Conservation (phyloP, 2,113 vertebrate genomes). For the Axis porcinus region DNA sequence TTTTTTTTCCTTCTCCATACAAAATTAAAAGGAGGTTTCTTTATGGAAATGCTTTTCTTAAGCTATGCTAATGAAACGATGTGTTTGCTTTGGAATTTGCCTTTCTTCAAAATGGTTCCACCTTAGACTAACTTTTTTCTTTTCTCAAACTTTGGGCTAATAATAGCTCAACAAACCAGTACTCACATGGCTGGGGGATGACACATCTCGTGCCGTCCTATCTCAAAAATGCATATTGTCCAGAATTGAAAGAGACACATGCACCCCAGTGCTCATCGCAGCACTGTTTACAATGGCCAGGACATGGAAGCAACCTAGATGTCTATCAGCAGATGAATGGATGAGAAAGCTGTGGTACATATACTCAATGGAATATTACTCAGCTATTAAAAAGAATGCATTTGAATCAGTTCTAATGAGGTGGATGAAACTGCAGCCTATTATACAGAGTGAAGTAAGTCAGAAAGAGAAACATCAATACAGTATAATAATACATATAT, state of each 20-base stretch:
- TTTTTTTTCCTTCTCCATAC: background rate
- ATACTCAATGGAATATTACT: background rate
- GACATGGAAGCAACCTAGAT: background rate
- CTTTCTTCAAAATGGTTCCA: background rate
- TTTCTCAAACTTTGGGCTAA: background rate
- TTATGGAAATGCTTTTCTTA: background rate
- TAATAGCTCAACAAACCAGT: background rate
- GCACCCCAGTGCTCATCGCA: background rate
- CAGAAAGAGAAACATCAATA: background rate
- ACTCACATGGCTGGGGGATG: background rate
- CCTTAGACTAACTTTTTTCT: background rate
- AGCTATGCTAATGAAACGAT: background rate
- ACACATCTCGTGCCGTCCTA: background rate
- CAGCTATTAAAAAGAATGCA: background rate
- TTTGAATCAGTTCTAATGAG: background rate
- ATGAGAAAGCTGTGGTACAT: background rate
- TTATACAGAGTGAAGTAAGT: background rate
- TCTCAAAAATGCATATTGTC: background rate
- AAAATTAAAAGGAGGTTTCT: background rate
- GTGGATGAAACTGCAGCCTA: background rate
- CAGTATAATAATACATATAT: background rate
- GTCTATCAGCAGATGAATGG: background rate
- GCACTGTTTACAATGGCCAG: background rate
- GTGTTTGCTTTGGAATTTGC: background rate
- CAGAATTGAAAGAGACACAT: background rate